Base-by-base conservation (phyloP, 2,888 invertebrate species). In the Drosophila crucigera region DNA sequence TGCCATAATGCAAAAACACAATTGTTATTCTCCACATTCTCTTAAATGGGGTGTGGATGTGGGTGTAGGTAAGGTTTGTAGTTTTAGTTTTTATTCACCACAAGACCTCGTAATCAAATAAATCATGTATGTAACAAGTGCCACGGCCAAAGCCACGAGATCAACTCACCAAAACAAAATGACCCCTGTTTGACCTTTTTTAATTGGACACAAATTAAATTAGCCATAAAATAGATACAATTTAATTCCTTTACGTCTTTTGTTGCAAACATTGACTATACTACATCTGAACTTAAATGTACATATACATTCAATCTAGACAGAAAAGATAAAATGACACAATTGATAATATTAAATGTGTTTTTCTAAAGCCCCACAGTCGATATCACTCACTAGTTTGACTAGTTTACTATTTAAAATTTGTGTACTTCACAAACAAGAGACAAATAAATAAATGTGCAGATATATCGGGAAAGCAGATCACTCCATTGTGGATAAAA, bases 131-230 rank as follows among this genome's bases (percentile, higher is more conserved):
- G 73, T 89, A 73, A 72, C 70, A 68, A 80, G 73, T 80, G 73
- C 71, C 84, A 89, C 68, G 84, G 81, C 65, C 91, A 83, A 83
- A 88, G 89, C 83, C 58, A 61, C 59, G 62, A 74, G 67, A 76
- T 82, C 75, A 75, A 69, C 75, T 69, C 79, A 75, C 60, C 64
- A 73, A 68, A 68, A 84, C 84, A 73, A 71, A 78, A 75, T 62
- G 80, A 81, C 83, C 82, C 74, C 74, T 86, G 73, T 73, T 83
- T 85, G 91, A 91, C 89, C 88, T 91, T 82, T 91, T 88, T 90
- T 91, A 88, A 87, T 91, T 88, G 91, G 86, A 78, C 91, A 75
- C 72, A 89, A 88, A 88, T 91, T 91, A 82, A 88, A 88, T 90
- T 91, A 91, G 79, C 89, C 81, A 73, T 73, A 85, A 91, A 88